Evolutionary conservation across 2,888 invertebrate species (phyloP).

Genomic region (Platycheirus rosarum): DNA sequence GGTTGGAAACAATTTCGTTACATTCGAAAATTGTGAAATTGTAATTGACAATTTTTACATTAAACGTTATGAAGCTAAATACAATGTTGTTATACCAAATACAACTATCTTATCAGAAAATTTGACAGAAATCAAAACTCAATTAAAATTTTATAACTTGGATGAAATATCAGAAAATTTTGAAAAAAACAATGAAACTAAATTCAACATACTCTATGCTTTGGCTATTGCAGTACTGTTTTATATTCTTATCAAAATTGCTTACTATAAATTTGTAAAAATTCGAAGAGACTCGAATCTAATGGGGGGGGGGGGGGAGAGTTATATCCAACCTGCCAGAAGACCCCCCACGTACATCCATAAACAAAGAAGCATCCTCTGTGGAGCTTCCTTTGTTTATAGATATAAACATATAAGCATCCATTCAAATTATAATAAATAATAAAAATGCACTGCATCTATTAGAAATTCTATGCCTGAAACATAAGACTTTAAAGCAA

Average conservation of each 20-base stretch:
- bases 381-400: too few relatives aligned
- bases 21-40: constrained; percentile 25
- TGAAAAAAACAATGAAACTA: constrained; percentile 12
- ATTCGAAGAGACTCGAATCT: constrained; percentile 17
- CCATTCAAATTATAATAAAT: too few relatives aligned
- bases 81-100: constrained; percentile 36
- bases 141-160: constrained; percentile 12
- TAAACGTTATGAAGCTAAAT: constrained; percentile 26
- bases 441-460: too few relatives aligned
- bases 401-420: too few relatives aligned
- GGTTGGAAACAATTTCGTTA: constrained; percentile 21
- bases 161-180: constrained; percentile 16
- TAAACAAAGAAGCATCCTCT: too few relatives aligned
- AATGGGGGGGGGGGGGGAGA: constrained; percentile 2
- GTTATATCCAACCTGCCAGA: not conserved
- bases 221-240: constrained; percentile 4
- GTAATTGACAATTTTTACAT: constrained; percentile 22
- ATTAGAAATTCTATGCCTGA: too few relatives aligned
- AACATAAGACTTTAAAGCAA: too few relatives aligned
- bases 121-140: constrained; percentile 5
- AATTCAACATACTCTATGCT: constrained; percentile 6
- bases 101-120: constrained; percentile 22
- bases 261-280: constrained; percentile 11
- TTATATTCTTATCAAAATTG: constrained; percentile 12
- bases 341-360: too few relatives aligned